A percentile compares a stretch with the other conserved stretches of the same genome.
Conservation (phyloP, 1,140 invertebrate species). For the Diprion similis region DNA sequence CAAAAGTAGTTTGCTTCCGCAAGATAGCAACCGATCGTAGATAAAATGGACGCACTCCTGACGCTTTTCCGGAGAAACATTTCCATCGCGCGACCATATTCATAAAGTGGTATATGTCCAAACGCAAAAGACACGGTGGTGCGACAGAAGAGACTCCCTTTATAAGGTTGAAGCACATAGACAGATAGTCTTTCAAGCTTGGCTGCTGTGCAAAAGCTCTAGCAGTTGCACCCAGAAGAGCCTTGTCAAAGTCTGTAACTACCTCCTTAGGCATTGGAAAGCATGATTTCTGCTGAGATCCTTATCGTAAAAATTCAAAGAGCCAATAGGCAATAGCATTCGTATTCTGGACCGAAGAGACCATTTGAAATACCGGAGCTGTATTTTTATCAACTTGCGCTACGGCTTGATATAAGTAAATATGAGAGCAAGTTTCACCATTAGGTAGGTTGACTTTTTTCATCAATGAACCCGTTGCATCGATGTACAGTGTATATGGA, state of each 20-base stretch:
- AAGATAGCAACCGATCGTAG: too few relatives aligned
- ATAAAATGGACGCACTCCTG: too few relatives aligned
- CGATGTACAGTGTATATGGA: not conserved
- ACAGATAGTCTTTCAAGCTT: too few relatives aligned
- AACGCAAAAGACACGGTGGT: not conserved
- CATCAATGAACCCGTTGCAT: constrained; percentile 15
- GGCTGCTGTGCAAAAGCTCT: constrained; percentile 13
- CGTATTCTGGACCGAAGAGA: constrained; percentile 8
- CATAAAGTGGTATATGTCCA: constrained; percentile 6
- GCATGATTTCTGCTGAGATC: too few relatives aligned
- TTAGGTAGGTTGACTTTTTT: constrained; percentile 15
- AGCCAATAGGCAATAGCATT: constrained; percentile 16
- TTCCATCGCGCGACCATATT: constrained; percentile 6
- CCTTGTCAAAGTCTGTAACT: constrained; percentile 15
- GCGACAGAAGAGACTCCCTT: too few relatives aligned
- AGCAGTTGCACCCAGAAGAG: constrained; percentile 1
- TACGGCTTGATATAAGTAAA: constrained; percentile 21
- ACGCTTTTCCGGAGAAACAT: not conserved
- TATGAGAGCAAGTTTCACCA: constrained; percentile 16
- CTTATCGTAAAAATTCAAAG: constrained; percentile 8
- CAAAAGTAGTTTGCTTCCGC: too few relatives aligned
- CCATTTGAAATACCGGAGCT: constrained; percentile 19
- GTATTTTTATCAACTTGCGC: not conserved
- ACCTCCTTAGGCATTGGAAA: constrained; percentile 11
- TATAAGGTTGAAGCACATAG: too few relatives aligned